Percentiles rank a stretch among this genome's conserved stretches.
These are phyloP conservation scores for Zaprionus ghesquierei DNA, from an alignment of 1,140 invertebrate species.

Conservation along the genomic window DNA sequence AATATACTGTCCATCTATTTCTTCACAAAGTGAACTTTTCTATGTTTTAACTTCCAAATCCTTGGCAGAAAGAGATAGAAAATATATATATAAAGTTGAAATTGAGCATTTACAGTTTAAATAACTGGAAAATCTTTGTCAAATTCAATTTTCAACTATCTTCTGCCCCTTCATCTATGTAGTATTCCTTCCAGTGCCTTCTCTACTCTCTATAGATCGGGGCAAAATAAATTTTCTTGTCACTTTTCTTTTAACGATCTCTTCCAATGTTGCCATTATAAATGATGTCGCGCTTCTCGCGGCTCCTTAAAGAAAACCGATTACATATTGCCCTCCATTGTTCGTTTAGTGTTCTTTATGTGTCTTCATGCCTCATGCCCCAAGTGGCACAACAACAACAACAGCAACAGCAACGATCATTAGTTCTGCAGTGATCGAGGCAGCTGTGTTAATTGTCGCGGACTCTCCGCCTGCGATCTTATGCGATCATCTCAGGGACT, in stretches of 20 bases:
- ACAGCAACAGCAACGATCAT: constrained; percentile 23
- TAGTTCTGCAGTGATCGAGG: constrained; percentile 18
- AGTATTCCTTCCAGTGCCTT: background rate
- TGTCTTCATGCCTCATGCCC: constrained; percentile 14
- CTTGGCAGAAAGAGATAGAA: no score
- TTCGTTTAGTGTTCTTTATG: background rate
- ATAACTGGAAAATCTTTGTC: no score
- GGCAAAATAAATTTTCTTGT: background rate
- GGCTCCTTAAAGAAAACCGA: background rate
- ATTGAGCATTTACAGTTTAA: no score
- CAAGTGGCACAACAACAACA: constrained; percentile 18
- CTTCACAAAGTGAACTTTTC: no score
- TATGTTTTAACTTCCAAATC: no score
- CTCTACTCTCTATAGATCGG: no score
- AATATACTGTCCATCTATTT: no score
- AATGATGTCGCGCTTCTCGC: background rate
- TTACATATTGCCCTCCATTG: constrained; percentile 10
- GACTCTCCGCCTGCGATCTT: background rate
- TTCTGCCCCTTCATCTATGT: background rate
- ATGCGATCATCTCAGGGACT: background rate
- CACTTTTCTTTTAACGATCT: background rate
- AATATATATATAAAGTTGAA: no score
- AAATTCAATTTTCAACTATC: no score
- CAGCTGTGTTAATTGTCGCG: constrained; percentile 66
- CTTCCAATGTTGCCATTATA: background rate